phyloP scores from a whole-genome alignment of 2,797 vertebrate species.

The Oryzias sinensis region DNA sequence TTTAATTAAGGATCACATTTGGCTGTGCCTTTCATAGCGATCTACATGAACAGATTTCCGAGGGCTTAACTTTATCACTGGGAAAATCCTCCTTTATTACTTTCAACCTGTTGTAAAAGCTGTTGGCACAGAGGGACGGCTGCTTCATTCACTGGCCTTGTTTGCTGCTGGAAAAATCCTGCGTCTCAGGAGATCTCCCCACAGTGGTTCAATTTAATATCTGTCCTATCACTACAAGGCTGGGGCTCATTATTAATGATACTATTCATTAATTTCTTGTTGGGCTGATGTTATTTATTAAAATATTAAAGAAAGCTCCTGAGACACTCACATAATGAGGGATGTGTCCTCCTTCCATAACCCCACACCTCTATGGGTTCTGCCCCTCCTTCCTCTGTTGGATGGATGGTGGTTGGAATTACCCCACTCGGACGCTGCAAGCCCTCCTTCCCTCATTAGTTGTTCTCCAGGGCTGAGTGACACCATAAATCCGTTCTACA shows the following conservation, averaged over 20 bases:
- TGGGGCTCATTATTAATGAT: constrained; percentile 99
- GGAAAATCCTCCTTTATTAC: constrained; percentile 99
- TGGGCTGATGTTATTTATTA: constrained; percentile 99
- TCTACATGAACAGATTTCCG: constrained; percentile 99
- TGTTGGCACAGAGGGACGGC: constrained; percentile 94
- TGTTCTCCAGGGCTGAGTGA: constrained; percentile 94
- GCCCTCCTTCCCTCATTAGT: constrained; percentile 91
- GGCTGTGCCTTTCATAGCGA: constrained; percentile 99
- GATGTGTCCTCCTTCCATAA: constrained; percentile 81
- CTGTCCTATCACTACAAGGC: constrained; percentile 97
- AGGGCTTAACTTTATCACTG: constrained; percentile 99
- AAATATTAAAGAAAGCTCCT: constrained; percentile 99
- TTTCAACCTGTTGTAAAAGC: constrained; percentile 99
- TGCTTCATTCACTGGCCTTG: constrained; percentile 96
- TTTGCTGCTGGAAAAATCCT: constrained; percentile 99
- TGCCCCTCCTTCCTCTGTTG: constrained; percentile 47
- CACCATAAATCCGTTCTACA: constrained; percentile 96
- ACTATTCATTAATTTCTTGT: constrained; percentile 99
- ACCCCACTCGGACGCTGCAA: constrained; percentile 78
- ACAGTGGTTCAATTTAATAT: constrained; percentile 99
- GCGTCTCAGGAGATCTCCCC: constrained; percentile 96
- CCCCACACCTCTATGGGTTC: constrained; percentile 15
- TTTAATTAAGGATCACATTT: constrained; percentile 99
- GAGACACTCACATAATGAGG: constrained; percentile 95
- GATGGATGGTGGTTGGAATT: constrained; percentile 82